Percentiles rank a stretch among this genome's conserved stretches.
These are phyloP conservation scores for Cavia aperea DNA, from an alignment of 2,113 vertebrate species.

Conservation along the genomic window DNA sequence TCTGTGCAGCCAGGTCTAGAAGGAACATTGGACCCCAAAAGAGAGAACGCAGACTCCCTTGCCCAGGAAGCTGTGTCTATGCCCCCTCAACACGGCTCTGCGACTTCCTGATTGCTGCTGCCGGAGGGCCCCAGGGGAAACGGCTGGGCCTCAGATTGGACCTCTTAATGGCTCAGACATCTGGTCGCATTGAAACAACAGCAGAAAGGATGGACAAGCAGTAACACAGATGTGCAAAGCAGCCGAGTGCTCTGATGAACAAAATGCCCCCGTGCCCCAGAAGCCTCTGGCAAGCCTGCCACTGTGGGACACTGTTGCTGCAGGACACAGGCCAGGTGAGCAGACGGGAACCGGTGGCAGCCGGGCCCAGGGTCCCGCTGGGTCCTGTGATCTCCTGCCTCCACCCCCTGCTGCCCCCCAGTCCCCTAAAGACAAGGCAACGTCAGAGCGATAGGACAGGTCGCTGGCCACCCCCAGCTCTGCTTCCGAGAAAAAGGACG, in stretches of 20 bases:
- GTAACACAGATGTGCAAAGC: background rate
- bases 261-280: background rate
- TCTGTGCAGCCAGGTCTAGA: background rate
- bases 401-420: background rate
- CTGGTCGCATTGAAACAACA: background rate
- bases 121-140: background rate
- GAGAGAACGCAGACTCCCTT: background rate
- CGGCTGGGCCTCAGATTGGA: background rate
- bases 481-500: background rate
- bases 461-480: background rate
- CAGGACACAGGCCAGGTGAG: accelerated
- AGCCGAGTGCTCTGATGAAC: background rate
- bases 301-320: background rate
- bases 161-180: background rate
- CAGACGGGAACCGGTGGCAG: background rate
- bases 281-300: background rate
- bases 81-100: background rate
- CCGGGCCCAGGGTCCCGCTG: background rate
- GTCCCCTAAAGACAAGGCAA: background rate
- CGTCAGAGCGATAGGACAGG: background rate
- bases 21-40: background rate
- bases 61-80: background rate
- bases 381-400: background rate
- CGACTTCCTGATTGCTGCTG: background rate
- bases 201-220: background rate